Evolutionary conservation across 2,113 vertebrate species (phyloP).

Genomic region (Phylloscopus whistleri): DNA sequence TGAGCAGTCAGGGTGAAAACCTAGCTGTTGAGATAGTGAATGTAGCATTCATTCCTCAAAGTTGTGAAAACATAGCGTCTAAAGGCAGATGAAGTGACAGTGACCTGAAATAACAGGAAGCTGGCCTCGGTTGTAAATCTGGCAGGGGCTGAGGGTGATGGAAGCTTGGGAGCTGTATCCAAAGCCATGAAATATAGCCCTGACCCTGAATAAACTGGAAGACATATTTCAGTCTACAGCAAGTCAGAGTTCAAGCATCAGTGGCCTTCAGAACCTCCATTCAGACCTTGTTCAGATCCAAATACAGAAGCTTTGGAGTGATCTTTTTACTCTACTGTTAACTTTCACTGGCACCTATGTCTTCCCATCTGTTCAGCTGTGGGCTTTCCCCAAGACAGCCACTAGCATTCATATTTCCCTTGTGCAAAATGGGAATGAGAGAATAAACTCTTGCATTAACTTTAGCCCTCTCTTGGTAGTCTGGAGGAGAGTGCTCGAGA

Average conservation of each 20-base stretch:
- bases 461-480: background rate
- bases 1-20: background rate
- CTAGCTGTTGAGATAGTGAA: background rate
- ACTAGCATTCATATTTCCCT: background rate
- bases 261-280: background rate
- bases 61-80: background rate
- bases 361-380: background rate
- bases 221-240: background rate
- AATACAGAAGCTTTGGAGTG: background rate
- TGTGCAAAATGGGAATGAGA: background rate
- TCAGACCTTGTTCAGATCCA: background rate
- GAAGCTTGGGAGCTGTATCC: background rate
- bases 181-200: constrained; percentile 1
- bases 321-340: background rate
- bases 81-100: background rate
- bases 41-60: background rate
- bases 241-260: background rate
- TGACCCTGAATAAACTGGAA: background rate
- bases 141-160: background rate
- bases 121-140: background rate
- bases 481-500: background rate
- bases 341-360: background rate
- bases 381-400: background rate
- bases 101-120: constrained; percentile 1
- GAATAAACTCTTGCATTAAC: background rate